These are phyloP conservation scores for Semaprochilodus insignis DNA, from an alignment of 2,797 vertebrate species.

Conservation along the genomic window DNA sequence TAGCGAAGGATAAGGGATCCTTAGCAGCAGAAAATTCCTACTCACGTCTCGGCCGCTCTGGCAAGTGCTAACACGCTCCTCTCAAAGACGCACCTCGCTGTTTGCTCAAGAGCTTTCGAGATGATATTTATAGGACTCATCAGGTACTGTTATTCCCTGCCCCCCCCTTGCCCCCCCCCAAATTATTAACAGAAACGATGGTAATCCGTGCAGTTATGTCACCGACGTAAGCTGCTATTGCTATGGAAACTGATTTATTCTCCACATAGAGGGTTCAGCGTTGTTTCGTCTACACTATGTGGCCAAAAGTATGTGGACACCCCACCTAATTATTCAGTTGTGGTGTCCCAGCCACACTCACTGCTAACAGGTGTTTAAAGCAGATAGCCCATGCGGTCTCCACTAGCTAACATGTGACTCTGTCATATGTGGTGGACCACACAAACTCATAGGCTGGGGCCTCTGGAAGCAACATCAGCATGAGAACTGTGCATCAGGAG, in stretches of 20 bases:
- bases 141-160: background rate
- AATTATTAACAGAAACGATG: constrained; percentile 25
- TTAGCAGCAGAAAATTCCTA: constrained; percentile 31
- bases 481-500: too few relatives aligned
- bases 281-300: background rate
- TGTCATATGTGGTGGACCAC: too few relatives aligned
- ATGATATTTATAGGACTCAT: constrained; percentile 41
- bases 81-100: constrained; percentile 8
- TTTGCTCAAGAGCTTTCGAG: constrained; percentile 10
- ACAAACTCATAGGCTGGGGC: too few relatives aligned
- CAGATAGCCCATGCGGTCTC: too few relatives aligned
- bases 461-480: too few relatives aligned
- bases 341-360: too few relatives aligned
- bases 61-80: constrained; percentile 6
- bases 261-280: background rate
- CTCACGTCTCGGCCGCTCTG: constrained; percentile 27
- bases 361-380: too few relatives aligned
- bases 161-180: background rate
- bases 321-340: too few relatives aligned
- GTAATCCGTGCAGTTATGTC: constrained; percentile 20
- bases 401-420: too few relatives aligned
- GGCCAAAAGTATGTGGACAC: too few relatives aligned
- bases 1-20: background rate
- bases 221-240: constrained; percentile 19
- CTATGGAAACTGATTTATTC: constrained; percentile 45